A percentile compares a stretch with the other conserved stretches of the same genome.
These are phyloP conservation scores for Lithosia quadra DNA, from an alignment of 2,888 invertebrate species.

Conservation along the genomic window DNA sequence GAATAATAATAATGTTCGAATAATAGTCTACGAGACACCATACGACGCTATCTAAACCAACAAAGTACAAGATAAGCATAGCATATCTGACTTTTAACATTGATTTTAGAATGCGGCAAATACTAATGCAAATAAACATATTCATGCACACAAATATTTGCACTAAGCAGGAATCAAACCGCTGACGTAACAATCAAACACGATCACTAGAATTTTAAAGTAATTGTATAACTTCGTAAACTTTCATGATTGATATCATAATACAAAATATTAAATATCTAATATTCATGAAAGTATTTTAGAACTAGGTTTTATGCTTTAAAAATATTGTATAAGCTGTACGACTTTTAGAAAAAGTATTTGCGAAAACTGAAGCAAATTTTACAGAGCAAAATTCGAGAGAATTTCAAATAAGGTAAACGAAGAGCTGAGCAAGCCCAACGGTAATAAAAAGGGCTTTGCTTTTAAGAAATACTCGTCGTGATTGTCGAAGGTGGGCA, in stretches of 20 bases:
- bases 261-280: not conserved
- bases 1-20: no score
- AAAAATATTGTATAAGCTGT: not conserved
- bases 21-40: no score
- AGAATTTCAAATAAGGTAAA: constrained; percentile 19
- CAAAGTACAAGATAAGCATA: no score
- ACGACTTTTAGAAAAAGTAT: not conserved
- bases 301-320: not conserved
- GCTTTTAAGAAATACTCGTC: constrained; percentile 19
- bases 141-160: no score
- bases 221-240: not conserved
- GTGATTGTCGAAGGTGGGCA: constrained; percentile 21
- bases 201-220: not conserved
- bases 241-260: not conserved
- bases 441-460: constrained; percentile 16
- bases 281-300: not conserved
- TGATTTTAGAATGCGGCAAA: no score
- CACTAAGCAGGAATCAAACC: no score
- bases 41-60: no score
- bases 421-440: constrained; percentile 11
- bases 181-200: no score
- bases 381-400: constrained; percentile 1
- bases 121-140: no score
- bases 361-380: not conserved
- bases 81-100: no score